Conservation (phyloP, 23 tunicate genomes). For the Botrylloides violaceus region DNA sequence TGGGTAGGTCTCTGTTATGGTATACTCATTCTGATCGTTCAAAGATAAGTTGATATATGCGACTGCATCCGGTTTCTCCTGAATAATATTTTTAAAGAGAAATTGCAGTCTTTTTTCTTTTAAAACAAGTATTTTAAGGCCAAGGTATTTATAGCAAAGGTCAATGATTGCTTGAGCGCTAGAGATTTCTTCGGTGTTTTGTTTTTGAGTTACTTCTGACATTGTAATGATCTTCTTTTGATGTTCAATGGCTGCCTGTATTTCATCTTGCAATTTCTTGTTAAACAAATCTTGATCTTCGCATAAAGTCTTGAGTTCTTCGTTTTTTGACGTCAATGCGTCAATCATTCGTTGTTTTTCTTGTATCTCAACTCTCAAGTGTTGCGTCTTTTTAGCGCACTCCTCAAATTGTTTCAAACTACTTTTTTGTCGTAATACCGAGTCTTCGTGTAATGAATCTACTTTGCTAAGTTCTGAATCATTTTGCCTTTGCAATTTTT, state of each 20-base stretch:
- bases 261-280: background rate
- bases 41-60: conserved; percentile 42
- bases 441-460: no score
- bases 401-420: no score
- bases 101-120: conserved; percentile 45
- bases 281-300: background rate
- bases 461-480: no score
- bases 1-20: conserved; percentile 41
- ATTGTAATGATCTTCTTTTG: background rate
- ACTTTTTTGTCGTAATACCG: no score
- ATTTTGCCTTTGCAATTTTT: no score
- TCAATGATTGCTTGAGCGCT: background rate
- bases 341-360: background rate
- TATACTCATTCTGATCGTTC: conserved; percentile 19
- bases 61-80: conserved; percentile 15
- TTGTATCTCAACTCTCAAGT: no score
- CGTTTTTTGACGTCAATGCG: background rate
- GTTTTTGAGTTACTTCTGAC: background rate
- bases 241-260: background rate
- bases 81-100: conserved; percentile 32
- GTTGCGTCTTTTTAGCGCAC: no score
- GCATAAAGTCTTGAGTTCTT: background rate
- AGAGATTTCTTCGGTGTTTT: background rate
- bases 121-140: conserved; percentile 39
- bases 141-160: conserved; percentile 27